Conservation (phyloP, 2,797 vertebrate species). For the Ciconia nigra region DNA sequence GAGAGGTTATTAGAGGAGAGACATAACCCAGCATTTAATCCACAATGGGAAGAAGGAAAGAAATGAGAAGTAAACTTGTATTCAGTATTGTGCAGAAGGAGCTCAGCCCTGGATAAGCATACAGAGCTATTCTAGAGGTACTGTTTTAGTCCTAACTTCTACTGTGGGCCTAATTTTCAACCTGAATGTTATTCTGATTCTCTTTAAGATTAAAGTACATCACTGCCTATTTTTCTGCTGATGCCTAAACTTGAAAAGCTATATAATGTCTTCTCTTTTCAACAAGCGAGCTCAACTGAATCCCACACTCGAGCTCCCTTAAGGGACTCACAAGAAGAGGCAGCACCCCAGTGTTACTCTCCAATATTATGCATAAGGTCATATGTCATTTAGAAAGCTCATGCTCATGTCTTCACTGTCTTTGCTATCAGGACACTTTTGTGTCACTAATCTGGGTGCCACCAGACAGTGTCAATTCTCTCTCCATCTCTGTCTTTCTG, state of each 20-base stretch:
- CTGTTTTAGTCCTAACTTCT: neutral
- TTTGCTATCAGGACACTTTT: neutral
- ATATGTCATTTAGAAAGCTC: neutral
- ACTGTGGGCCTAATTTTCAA: neutral
- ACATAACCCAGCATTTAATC: neutral
- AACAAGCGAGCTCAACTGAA: neutral
- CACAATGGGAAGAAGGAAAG: neutral
- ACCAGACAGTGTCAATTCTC: neutral
- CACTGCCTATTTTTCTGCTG: neutral
- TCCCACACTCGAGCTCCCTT: neutral
- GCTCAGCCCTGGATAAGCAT: neutral
- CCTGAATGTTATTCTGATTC: neutral
- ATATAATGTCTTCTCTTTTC: neutral
- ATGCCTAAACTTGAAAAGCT: neutral
- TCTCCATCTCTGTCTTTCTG: neutral
- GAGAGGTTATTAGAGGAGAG: neutral
- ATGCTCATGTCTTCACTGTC: neutral
- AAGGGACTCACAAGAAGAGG: neutral
- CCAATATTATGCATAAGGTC: neutral
- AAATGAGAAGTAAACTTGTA: neutral
- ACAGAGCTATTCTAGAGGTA: neutral
- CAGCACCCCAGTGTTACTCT: neutral
- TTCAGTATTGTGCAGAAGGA: neutral
- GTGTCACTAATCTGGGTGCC: neutral
- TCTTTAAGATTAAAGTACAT: neutral